These are phyloP conservation scores for Rhea americana DNA, from an alignment of 2,113 vertebrate genomes.

Conservation along the genomic window DNA sequence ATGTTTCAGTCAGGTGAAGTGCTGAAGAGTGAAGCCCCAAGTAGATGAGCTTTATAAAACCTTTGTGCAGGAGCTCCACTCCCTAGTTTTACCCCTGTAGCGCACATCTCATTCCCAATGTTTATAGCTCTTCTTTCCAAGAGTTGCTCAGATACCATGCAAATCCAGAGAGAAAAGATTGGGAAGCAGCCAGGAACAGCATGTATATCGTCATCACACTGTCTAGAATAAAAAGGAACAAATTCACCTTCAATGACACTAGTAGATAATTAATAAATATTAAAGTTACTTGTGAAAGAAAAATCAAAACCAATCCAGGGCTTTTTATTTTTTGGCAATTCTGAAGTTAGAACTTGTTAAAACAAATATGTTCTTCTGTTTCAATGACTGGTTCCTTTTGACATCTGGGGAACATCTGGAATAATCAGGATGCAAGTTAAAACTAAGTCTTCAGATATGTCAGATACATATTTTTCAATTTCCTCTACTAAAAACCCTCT, in stretches of 20 bases:
- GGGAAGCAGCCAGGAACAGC: background rate
- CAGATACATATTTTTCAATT: conserved; percentile 63
- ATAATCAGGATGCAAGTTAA: conserved; percentile 43
- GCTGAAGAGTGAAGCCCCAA: background rate
- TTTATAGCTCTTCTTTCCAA: background rate
- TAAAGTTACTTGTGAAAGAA: background rate
- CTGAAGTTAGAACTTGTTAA: background rate
- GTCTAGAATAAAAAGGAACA: background rate
- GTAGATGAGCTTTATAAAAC: background rate
- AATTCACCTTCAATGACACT: background rate
- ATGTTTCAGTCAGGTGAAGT: background rate
- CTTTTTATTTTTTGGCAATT: background rate
- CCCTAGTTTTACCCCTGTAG: background rate
- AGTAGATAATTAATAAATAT: background rate
- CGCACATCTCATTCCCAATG: background rate
- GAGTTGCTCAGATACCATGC: background rate
- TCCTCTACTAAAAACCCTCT: conserved; percentile 32
- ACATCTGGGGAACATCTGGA: conserved; percentile 68
- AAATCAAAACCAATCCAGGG: background rate
- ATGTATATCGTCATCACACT: background rate
- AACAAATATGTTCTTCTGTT: conserved; percentile 23
- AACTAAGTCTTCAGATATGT: conserved; percentile 37
- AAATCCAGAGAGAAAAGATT: background rate
- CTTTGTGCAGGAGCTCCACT: background rate
- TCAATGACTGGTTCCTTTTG: background rate